phyloP scores from a whole-genome alignment of 2,113 vertebrate species.

The Nycticorax nycticorax region DNA sequence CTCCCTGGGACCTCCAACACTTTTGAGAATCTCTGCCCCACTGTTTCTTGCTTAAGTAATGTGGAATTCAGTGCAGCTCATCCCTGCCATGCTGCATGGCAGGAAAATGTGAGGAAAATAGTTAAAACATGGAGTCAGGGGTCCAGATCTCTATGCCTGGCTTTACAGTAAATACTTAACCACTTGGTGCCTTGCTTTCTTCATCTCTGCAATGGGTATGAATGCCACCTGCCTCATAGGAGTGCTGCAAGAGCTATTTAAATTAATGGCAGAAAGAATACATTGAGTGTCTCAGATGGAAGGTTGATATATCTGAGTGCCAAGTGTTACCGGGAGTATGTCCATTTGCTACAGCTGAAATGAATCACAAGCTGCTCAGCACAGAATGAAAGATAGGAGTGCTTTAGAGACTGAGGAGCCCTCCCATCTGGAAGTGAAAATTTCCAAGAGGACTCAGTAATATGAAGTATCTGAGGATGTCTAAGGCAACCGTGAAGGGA shows the following conservation, averaged over 20 bases:
- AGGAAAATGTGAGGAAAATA: neutral
- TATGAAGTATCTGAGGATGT: neutral
- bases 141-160: neutral
- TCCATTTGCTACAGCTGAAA: neutral
- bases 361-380: neutral
- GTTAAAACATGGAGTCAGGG: neutral
- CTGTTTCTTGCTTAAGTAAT: neutral
- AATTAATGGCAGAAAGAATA: neutral
- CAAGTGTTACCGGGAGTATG: neutral
- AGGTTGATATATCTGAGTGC: neutral
- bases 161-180: neutral
- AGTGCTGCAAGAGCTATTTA: neutral
- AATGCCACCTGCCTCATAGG: neutral
- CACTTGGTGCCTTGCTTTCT: neutral
- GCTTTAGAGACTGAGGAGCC: neutral
- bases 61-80: neutral
- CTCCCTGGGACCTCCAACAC: neutral
- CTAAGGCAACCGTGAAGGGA: neutral
- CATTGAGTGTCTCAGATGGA: neutral
- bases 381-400: neutral
- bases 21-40: neutral
- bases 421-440: neutral
- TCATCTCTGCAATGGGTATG: neutral
- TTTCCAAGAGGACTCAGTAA: neutral
- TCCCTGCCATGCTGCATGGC: neutral